Percentiles rank a stretch among this genome's conserved stretches.
Evolutionary conservation across 2,888 invertebrate genomes (phyloP).

Genomic region (Biston stratarius): DNA sequence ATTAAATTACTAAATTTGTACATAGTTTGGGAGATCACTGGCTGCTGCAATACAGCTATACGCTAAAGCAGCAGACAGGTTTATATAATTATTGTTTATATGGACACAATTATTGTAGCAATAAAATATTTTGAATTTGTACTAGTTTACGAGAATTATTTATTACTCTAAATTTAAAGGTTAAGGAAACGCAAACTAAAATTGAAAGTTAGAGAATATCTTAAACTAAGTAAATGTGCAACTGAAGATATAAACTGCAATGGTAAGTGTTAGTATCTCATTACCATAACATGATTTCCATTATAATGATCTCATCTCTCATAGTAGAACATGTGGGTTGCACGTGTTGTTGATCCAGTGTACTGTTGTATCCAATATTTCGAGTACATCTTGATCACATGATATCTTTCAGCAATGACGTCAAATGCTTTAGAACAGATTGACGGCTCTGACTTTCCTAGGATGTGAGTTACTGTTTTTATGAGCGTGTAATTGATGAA

Average conservation of each 20-base stretch:
- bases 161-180: no score
- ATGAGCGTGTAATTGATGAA: background rate
- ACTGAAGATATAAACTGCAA: background rate
- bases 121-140: no score
- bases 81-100: no score
- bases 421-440: constrained; percentile 35
- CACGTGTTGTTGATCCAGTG: constrained; percentile 38
- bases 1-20: no score
- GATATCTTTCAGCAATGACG: constrained; percentile 41
- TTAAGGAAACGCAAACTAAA: no score
- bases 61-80: no score
- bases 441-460: constrained; percentile 27
- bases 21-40: no score
- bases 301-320: constrained; percentile 33
- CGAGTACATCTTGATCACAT: constrained; percentile 33
- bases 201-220: no score
- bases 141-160: no score
- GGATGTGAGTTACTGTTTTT: constrained; percentile 1
- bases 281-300: background rate
- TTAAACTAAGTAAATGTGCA: no score
- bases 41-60: no score
- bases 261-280: background rate
- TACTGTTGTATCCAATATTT: constrained; percentile 21
- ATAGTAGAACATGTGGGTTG: constrained; percentile 42
- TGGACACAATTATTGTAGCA: no score